These are phyloP conservation scores for Theonella swinhoei DNA, from an alignment of 37 sponge, comb jelly and placozoan genomes.

Conservation along the genomic window DNA sequence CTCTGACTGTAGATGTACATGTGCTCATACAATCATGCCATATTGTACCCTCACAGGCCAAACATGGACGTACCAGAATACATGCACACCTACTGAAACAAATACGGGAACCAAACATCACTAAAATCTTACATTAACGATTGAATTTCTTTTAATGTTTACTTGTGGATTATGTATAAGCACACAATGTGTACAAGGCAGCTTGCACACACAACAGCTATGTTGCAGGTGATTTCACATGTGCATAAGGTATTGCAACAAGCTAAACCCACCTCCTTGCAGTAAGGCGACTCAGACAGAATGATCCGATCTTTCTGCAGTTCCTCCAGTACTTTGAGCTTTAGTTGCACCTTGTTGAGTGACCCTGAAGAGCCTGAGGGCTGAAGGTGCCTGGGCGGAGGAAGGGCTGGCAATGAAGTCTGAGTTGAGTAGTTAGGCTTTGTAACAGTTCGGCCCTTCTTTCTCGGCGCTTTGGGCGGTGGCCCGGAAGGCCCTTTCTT, in stretches of 20 bases:
- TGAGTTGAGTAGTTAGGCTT: background rate
- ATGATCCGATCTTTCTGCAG: conserved; percentile 42
- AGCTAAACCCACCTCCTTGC: conserved; percentile 35
- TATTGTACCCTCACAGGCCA: too few species aligned
- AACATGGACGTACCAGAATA: too few species aligned
- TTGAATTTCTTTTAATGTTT: too few species aligned
- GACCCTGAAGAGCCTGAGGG: background rate
- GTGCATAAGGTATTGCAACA: conserved; percentile 21
- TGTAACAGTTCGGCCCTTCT: background rate
- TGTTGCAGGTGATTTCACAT: background rate
- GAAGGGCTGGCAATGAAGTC: background rate
- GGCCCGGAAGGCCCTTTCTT: background rate
- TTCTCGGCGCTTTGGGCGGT: conserved; percentile 1
- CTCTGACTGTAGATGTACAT: too few species aligned
- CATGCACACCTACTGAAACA: too few species aligned
- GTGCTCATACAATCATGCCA: too few species aligned
- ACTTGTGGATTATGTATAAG: too few species aligned
- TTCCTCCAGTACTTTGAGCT: conserved; percentile 63
- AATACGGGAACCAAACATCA: too few species aligned
- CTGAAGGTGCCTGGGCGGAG: background rate
- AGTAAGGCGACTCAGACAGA: conserved; percentile 58
- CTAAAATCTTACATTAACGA: too few species aligned
- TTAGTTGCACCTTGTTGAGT: conserved; percentile 63
- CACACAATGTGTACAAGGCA: too few species aligned
- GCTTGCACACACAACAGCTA: background rate